These are phyloP conservation scores for Platysteira castanea DNA, from an alignment of 2,113 vertebrate genomes.

Conservation along the genomic window DNA sequence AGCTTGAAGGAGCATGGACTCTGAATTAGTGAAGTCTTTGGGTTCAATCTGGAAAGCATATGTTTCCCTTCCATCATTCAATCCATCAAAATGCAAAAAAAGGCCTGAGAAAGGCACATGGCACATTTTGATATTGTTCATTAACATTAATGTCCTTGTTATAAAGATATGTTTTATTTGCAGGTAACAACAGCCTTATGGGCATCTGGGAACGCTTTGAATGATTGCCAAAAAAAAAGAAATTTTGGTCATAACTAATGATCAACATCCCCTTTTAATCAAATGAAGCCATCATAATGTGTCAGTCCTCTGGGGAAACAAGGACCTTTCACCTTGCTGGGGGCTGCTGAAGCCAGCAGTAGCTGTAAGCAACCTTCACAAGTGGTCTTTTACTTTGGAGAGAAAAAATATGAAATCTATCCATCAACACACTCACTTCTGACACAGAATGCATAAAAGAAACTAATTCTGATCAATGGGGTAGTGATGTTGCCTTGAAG, in stretches of 20 bases:
- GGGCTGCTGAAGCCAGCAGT: slow-evolving; percentile 70
- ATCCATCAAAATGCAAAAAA: slow-evolving; percentile 66
- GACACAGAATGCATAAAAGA: background rate
- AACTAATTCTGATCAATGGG: background rate
- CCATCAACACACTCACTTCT: background rate
- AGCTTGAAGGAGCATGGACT: slow-evolving; percentile 58
- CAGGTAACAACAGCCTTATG: slow-evolving; percentile 65
- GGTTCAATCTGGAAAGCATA: slow-evolving; percentile 79
- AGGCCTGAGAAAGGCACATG: slow-evolving; percentile 47
- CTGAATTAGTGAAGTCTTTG: slow-evolving; percentile 54
- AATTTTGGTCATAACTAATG: slow-evolving; percentile 76
- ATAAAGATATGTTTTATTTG: slow-evolving; percentile 72
- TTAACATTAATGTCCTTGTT: slow-evolving; percentile 63
- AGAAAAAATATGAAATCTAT: slow-evolving; percentile 4
- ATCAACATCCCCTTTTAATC: slow-evolving; percentile 82
- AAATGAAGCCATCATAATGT: slow-evolving; percentile 76
- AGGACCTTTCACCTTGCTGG: slow-evolving; percentile 73
- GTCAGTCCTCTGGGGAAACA: slow-evolving; percentile 73
- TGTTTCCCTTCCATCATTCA: slow-evolving; percentile 75
- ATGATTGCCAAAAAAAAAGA: slow-evolving; percentile 74
- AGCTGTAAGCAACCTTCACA: slow-evolving; percentile 62
- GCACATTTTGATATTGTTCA: slow-evolving; percentile 65
- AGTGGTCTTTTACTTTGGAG: slow-evolving; percentile 18
- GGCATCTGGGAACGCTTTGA: slow-evolving; percentile 80
- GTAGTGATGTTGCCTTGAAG: background rate